Evolutionary conservation across 2,797 vertebrate species (phyloP).

Genomic region (Peromyscus attwateri): DNA sequence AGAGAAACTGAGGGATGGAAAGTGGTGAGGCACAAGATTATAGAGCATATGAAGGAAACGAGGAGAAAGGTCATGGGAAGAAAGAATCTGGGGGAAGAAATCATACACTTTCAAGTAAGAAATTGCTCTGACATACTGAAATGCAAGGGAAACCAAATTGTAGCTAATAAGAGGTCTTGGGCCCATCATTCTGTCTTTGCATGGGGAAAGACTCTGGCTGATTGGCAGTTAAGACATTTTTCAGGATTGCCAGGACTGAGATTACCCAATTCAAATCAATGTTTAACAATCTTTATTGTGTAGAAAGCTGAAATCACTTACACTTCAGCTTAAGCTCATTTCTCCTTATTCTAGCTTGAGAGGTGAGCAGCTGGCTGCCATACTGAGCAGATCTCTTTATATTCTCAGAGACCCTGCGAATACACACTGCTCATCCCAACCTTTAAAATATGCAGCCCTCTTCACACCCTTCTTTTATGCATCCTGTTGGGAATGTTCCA

Average conservation of each 20-base stretch:
- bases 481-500: constrained; percentile 75
- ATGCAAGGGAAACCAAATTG: constrained; percentile 51
- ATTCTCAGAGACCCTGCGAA: constrained; percentile 76
- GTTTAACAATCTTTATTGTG: constrained; percentile 58
- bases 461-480: constrained; percentile 76
- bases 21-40: neutral
- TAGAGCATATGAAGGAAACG: constrained; percentile 19
- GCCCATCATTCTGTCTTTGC: constrained; percentile 23
- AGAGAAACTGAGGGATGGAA: neutral
- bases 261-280: constrained; percentile 63
- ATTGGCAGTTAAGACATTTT: constrained; percentile 52
- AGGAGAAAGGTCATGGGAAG: neutral
- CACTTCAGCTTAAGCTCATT: constrained; percentile 52
- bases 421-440: constrained; percentile 65
- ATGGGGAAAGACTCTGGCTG: neutral
- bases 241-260: neutral
- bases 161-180: constrained; percentile 24
- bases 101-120: constrained; percentile 47
- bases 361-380: constrained; percentile 79
- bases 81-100: neutral
- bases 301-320: constrained; percentile 44
- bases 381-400: constrained; percentile 72
- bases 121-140: constrained; percentile 58
- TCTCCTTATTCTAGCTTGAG: constrained; percentile 37
- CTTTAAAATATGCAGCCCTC: constrained; percentile 78